Percentiles rank a stretch among this genome's conserved stretches.
Evolutionary conservation across 2,888 invertebrate genomes (phyloP).

Genomic region (Terebella lapidaria): DNA sequence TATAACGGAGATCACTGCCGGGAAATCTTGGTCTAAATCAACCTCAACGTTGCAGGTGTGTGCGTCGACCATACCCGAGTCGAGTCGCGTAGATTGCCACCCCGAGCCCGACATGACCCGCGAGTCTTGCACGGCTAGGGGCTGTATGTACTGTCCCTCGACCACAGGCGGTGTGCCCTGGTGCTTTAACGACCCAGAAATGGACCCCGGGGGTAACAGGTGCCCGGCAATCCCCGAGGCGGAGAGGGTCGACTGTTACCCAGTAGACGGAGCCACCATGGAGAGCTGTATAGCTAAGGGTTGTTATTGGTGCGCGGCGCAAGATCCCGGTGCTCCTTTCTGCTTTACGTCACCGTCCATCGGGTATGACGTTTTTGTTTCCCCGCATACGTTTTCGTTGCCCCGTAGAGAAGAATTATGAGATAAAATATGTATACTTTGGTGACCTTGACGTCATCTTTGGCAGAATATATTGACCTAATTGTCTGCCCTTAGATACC

Average conservation of each 20-base stretch:
- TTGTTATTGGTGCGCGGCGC: constrained; percentile 3
- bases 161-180: constrained; percentile 9
- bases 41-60: constrained; percentile 12
- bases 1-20: background rate
- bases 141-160: constrained; percentile 14
- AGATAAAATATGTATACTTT: too few relatives aligned
- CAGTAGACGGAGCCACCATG: constrained; percentile 5
- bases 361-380: constrained; percentile 12
- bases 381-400: too few relatives aligned
- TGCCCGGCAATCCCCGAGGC: constrained; percentile 7
- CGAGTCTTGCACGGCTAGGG: constrained; percentile 16
- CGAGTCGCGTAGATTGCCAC: constrained; percentile 23
- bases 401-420: too few relatives aligned
- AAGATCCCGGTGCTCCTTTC: constrained; percentile 9
- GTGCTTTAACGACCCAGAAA: constrained; percentile 3
- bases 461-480: too few relatives aligned
- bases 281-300: constrained; percentile 6
- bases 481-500: too few relatives aligned
- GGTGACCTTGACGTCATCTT: too few relatives aligned
- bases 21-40: constrained; percentile 5
- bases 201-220: background rate
- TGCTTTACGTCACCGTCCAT: constrained; percentile 15
- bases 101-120: constrained; percentile 19
- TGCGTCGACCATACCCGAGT: constrained; percentile 9
- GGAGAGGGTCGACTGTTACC: constrained; percentile 20